Evolutionary conservation across 2,113 vertebrate species (phyloP).

Genomic region (Lepisosteus oculatus): DNA sequence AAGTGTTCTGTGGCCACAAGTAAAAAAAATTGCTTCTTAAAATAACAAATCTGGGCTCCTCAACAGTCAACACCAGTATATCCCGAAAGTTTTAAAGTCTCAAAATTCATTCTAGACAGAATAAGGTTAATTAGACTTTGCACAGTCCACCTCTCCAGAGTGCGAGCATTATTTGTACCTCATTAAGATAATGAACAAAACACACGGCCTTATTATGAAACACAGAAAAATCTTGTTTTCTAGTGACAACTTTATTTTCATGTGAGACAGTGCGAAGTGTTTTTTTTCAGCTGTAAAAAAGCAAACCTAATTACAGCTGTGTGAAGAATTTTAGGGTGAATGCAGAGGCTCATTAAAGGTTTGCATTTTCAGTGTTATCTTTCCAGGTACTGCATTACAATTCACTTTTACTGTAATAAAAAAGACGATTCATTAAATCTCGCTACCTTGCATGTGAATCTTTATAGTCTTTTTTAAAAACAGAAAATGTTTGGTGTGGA

Average conservation of each 20-base stretch:
- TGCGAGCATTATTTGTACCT: conserved; percentile 20
- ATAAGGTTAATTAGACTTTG: no score
- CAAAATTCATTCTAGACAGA: no score
- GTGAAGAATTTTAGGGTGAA: conserved; percentile 33
- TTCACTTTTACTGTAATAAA: conserved; percentile 40
- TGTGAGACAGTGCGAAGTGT: conserved; percentile 25
- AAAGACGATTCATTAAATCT: conserved; percentile 37
- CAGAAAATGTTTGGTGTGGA: no score
- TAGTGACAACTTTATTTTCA: conserved; percentile 27
- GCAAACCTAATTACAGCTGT: conserved; percentile 32
- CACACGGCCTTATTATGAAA: conserved; percentile 14
- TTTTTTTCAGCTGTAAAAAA: conserved; percentile 20
- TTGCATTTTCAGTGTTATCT: conserved; percentile 29
- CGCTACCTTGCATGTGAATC: conserved; percentile 35
- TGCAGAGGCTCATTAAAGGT: conserved; percentile 29
- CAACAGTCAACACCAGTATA: no score
- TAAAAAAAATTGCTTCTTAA: no score
- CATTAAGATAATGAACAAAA: conserved; percentile 27
- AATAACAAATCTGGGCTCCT: no score
- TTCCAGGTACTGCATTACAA: conserved; percentile 28
- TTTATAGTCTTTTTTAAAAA: no score
- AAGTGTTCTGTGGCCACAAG: no score
- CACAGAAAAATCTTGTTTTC: conserved; percentile 10
- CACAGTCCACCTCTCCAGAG: neutral
- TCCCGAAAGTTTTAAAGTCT: no score